These are phyloP conservation scores for Vespertilio murinus DNA, from an alignment of 2,797 vertebrate genomes.

Conservation along the genomic window DNA sequence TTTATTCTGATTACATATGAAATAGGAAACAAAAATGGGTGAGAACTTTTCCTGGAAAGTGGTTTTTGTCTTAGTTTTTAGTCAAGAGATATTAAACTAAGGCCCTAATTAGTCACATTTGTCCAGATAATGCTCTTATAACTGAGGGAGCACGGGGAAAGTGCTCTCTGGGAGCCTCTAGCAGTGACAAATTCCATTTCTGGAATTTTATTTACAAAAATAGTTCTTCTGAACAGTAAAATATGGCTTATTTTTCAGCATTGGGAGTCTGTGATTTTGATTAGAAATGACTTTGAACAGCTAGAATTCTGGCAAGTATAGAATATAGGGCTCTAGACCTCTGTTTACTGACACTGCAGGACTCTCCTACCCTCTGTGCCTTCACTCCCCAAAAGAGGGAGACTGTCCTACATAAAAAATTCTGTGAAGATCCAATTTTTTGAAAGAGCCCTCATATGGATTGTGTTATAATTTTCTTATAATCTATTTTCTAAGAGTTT, in stretches of 20 bases:
- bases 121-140: conserved; percentile 65
- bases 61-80: conserved; percentile 67
- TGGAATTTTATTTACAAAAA: conserved; percentile 57
- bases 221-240: conserved; percentile 47
- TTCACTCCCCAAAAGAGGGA: background rate
- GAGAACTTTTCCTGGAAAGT: conserved; percentile 77
- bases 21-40: conserved; percentile 18
- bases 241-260: conserved; percentile 29
- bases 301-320: background rate
- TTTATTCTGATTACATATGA: background rate
- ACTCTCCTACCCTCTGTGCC: background rate
- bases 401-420: background rate
- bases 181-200: conserved; percentile 38
- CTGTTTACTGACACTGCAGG: background rate
- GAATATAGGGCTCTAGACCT: background rate
- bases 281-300: background rate
- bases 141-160: background rate
- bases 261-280: background rate
- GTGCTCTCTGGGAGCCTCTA: background rate
- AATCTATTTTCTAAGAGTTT: background rate
- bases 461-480: background rate
- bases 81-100: conserved; percentile 60
- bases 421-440: background rate
- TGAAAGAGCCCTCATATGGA: background rate
- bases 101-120: conserved; percentile 73